These are phyloP conservation scores for Melieria omissa DNA, from an alignment of 2,888 invertebrate genomes.

Conservation along the genomic window DNA sequence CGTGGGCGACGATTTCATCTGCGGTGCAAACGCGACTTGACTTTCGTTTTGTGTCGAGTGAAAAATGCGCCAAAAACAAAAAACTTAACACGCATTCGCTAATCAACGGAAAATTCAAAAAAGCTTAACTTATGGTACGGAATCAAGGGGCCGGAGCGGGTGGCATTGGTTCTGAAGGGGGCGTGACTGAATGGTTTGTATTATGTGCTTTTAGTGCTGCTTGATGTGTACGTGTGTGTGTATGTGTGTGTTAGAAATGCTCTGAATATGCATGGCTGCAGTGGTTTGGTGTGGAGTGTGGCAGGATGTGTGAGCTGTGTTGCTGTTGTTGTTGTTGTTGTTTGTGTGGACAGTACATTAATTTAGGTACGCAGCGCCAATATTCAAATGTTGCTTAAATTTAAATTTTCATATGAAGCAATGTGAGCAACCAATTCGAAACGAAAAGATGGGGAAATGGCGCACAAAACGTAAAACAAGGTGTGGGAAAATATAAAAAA, in stretches of 20 bases:
- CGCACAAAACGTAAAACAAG: too few species aligned
- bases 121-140: slow-evolving; percentile 45
- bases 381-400: neutral
- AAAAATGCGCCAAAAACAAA: slow-evolving; percentile 13
- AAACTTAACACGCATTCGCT: slow-evolving; percentile 42
- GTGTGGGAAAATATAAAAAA: too few species aligned
- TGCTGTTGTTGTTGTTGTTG: too few species aligned
- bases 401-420: neutral
- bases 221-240: neutral
- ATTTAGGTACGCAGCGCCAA: neutral
- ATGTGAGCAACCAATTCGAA: too few species aligned
- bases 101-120: slow-evolving; percentile 49
- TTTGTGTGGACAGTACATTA: too few species aligned
- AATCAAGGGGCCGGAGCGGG: too few species aligned
- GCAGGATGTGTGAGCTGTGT: too few species aligned
- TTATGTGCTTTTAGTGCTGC: neutral
- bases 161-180: neutral
- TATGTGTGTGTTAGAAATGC: neutral
- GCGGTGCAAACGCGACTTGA: slow-evolving; percentile 14
- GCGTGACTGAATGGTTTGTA: neutral
- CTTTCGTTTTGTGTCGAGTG: slow-evolving; percentile 12
- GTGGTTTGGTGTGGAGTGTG: too few species aligned
- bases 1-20: neutral
- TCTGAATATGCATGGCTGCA: neutral
- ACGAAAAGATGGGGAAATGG: too few species aligned